phyloP scores from a whole-genome alignment of 2,888 invertebrate genomes.

The Gymnoscelis rufifasciata region DNA sequence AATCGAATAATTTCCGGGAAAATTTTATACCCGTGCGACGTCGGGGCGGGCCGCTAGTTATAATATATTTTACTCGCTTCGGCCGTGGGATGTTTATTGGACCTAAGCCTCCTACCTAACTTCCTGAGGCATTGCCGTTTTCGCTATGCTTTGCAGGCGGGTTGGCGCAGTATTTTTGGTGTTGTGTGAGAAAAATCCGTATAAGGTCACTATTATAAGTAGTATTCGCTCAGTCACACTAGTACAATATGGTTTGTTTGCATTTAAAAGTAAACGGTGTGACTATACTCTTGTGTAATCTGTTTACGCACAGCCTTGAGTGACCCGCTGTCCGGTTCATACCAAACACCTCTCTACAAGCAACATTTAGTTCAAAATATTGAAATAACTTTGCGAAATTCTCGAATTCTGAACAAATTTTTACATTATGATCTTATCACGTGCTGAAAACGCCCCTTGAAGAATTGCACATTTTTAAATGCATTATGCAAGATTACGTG shows the following conservation, averaged over 20 bases:
- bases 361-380: constrained; percentile 22
- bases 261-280: constrained; percentile 25
- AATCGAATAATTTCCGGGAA: too few relatives aligned
- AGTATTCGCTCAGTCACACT: neutral
- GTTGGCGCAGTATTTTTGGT: too few relatives aligned
- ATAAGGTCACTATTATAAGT: too few relatives aligned
- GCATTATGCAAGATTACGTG: constrained; percentile 2
- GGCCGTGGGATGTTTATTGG: too few relatives aligned
- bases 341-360: constrained; percentile 30
- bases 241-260: constrained; percentile 25
- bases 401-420: constrained; percentile 14
- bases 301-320: constrained; percentile 31
- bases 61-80: too few relatives aligned
- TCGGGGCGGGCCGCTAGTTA: too few relatives aligned
- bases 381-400: constrained; percentile 16
- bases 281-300: constrained; percentile 35
- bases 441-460: constrained; percentile 4
- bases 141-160: too few relatives aligned
- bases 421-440: constrained; percentile 3
- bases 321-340: constrained; percentile 27
- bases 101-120: too few relatives aligned
- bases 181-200: too few relatives aligned
- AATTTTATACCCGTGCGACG: too few relatives aligned
- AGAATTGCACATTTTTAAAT: constrained; percentile 2
- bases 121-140: too few relatives aligned